phyloP scores from a whole-genome alignment of 1,140 invertebrate genomes.

The Hormaphis cornu region DNA sequence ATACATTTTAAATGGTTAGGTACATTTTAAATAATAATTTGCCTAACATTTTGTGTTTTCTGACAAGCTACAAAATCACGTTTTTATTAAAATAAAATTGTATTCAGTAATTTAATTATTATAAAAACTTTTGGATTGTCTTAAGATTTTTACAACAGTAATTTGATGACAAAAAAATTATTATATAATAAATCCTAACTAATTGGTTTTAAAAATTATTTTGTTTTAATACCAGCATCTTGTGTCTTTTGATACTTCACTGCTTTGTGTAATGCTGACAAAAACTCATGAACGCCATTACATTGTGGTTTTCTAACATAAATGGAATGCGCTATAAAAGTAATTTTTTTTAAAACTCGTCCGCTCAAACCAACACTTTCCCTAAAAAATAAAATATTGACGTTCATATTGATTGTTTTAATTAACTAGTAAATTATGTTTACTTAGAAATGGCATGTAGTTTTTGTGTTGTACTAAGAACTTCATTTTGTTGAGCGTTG shows the following conservation, averaged over 20 bases:
- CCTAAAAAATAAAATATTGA: slow-evolving; percentile 42
- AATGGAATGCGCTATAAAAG: slow-evolving; percentile 49
- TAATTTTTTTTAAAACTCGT: slow-evolving; percentile 73
- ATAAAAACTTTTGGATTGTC: too few species aligned
- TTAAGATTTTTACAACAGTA: too few species aligned
- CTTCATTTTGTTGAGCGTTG: slow-evolving; percentile 38
- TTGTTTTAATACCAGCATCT: slow-evolving; percentile 8
- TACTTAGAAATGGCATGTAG: slow-evolving; percentile 39
- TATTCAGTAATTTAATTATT: too few species aligned
- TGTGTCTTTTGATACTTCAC: slow-evolving; percentile 20
- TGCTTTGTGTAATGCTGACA: background rate
- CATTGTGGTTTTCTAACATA: slow-evolving; percentile 11
- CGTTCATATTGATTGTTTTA: slow-evolving; percentile 44
- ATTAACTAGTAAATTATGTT: slow-evolving; percentile 41
- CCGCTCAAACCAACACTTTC: slow-evolving; percentile 69
- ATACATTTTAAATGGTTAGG: too few species aligned
- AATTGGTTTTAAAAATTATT: slow-evolving; percentile 23
- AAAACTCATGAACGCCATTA: slow-evolving; percentile 21
- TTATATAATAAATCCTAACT: background rate
- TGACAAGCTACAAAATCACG: too few species aligned
- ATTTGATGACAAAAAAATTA: too few species aligned
- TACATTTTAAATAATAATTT: too few species aligned
- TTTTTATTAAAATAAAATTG: too few species aligned
- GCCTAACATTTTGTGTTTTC: too few species aligned
- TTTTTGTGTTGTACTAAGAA: slow-evolving; percentile 38